phyloP scores from a whole-genome alignment of 2,113 vertebrate genomes.

The Paratilapia polleni region DNA sequence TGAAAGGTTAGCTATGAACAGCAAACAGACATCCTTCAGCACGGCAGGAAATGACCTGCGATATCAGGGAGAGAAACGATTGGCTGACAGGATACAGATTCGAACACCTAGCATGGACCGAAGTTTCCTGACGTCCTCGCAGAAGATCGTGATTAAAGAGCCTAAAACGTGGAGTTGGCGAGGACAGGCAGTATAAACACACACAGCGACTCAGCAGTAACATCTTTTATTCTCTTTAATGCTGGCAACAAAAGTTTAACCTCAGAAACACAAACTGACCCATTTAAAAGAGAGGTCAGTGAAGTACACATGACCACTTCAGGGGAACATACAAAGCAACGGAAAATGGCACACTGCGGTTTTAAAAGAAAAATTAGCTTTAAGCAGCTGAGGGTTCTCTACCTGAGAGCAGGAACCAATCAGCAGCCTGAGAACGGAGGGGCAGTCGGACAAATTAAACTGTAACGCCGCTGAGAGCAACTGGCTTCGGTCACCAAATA shows the following conservation, averaged over 20 bases:
- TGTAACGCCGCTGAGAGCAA: background rate
- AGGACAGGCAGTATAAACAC: too few relatives aligned
- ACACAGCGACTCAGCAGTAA: background rate
- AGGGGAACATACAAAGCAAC: background rate
- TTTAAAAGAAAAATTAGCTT: background rate
- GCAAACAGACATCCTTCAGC: too few relatives aligned
- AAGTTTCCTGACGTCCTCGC: background rate
- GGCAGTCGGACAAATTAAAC: too few relatives aligned
- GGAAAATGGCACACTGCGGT: background rate
- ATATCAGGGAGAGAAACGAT: background rate
- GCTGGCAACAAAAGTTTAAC: background rate
- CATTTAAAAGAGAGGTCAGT: constrained; percentile 9
- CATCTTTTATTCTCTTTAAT: background rate
- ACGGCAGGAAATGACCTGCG: too few relatives aligned
- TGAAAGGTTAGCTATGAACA: too few relatives aligned
- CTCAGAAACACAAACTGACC: background rate
- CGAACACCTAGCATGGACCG: too few relatives aligned
- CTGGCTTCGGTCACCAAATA: background rate
- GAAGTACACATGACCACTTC: background rate
- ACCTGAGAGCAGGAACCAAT: background rate
- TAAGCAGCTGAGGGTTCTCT: too few relatives aligned
- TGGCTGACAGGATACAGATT: background rate
- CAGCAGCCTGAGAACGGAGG: background rate
- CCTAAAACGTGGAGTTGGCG: too few relatives aligned
- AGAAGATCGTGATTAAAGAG: too few relatives aligned